A percentile compares a stretch with the other conserved stretches of the same genome.
These are phyloP conservation scores for Eretmochelys imbricata DNA, from an alignment of 2,113 vertebrate species.

Conservation along the genomic window DNA sequence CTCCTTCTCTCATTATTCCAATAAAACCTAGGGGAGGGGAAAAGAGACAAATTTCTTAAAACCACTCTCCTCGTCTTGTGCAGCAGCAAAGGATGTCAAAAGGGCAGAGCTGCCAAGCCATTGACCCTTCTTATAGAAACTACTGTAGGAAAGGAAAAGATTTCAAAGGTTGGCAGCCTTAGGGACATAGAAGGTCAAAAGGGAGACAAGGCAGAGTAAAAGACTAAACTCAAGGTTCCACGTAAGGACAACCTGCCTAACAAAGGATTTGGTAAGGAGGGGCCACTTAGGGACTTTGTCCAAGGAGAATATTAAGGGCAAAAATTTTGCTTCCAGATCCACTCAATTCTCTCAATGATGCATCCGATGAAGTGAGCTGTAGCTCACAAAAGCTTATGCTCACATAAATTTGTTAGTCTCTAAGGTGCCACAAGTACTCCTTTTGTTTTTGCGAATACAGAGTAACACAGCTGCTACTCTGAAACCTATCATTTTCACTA, in stretches of 20 bases:
- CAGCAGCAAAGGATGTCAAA: not conserved
- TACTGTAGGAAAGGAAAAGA: slow-evolving; percentile 27
- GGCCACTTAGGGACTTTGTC: not conserved
- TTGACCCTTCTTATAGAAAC: not conserved
- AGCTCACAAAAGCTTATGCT: too few species aligned
- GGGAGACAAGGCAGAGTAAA: not conserved
- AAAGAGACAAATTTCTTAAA: not conserved
- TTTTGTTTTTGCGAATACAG: too few species aligned
- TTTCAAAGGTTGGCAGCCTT: slow-evolving; percentile 55
- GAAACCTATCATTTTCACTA: not conserved
- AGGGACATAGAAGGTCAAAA: not conserved
- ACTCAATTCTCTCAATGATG: not conserved
- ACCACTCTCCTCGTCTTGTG: not conserved
- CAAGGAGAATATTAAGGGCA: not conserved
- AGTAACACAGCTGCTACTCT: too few species aligned
- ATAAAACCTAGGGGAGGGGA: not conserved
- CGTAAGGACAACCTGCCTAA: not conserved
- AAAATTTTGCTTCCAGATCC: too few species aligned
- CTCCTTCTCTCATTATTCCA: not conserved
- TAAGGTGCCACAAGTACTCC: too few species aligned
- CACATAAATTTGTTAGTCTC: too few species aligned
- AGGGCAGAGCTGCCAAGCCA: slow-evolving; percentile 47
- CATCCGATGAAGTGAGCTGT: not conserved
- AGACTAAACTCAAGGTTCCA: not conserved
- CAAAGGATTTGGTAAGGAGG: not conserved